phyloP scores from a whole-genome alignment of 2,113 vertebrate genomes.

The Phalacrocorax brasilianus region DNA sequence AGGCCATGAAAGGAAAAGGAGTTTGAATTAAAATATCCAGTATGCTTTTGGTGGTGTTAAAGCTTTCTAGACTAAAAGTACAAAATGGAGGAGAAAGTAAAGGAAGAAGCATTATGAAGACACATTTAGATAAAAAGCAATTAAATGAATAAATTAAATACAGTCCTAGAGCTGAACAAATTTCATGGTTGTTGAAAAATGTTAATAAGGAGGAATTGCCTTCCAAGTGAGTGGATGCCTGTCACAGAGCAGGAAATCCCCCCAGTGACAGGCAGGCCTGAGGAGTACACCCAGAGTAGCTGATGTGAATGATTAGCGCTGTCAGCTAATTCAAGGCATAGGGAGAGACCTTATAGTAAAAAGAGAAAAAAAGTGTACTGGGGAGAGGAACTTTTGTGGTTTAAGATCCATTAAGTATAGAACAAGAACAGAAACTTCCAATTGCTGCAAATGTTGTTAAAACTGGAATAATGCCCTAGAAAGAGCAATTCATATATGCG shows the following conservation, averaged over 20 bases:
- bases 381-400: neutral
- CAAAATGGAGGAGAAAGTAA: neutral
- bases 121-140: neutral
- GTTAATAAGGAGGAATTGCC: neutral
- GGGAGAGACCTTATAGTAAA: neutral
- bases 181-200: neutral
- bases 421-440: neutral
- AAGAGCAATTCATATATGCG: neutral
- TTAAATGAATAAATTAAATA: neutral
- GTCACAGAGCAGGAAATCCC: neutral
- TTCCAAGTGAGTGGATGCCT: neutral
- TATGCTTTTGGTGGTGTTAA: neutral
- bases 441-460: neutral
- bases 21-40: neutral
- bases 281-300: neutral
- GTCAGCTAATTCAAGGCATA: neutral
- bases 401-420: neutral
- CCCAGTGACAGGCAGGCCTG: rapidly evolving
- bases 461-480: neutral
- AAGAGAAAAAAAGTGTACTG: neutral
- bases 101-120: neutral
- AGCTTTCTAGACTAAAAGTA: neutral
- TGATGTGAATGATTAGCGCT: neutral
- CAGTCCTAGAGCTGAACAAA: neutral
- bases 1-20: neutral